phyloP scores from a whole-genome alignment of 1,140 invertebrate genomes.

The Helicoverpa zea region DNA sequence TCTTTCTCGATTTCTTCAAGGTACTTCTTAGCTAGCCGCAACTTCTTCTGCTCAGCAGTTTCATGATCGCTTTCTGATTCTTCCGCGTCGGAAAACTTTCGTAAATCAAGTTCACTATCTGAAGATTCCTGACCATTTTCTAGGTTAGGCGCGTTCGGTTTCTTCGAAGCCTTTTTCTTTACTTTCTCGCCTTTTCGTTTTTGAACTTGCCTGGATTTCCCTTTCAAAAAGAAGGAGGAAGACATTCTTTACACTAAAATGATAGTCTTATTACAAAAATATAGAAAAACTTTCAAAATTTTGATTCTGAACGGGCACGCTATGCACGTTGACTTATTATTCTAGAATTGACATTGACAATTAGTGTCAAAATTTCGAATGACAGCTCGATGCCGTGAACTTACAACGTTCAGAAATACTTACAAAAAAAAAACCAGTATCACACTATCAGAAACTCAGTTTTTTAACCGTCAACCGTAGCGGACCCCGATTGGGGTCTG shows the following conservation, averaged over 20 bases:
- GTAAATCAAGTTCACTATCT: slow-evolving; percentile 82
- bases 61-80: slow-evolving; percentile 91
- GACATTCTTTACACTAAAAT: slow-evolving; percentile 67
- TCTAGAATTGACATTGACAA: slow-evolving; percentile 29
- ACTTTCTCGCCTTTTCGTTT: slow-evolving; percentile 85
- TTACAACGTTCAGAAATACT: background rate
- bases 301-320: background rate
- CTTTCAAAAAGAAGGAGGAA: slow-evolving; percentile 89
- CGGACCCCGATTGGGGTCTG: no score
- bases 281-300: background rate
- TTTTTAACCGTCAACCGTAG: no score
- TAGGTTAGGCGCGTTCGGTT: slow-evolving; percentile 82
- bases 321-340: slow-evolving; percentile 33
- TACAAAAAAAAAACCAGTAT: no score
- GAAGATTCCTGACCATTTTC: slow-evolving; percentile 87
- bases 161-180: slow-evolving; percentile 76
- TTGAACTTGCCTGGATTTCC: slow-evolving; percentile 86
- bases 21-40: slow-evolving; percentile 96
- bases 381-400: background rate
- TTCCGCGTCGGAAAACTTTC: slow-evolving; percentile 86
- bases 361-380: no score
- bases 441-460: no score
- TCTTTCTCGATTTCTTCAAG: slow-evolving; percentile 94
- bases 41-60: slow-evolving; percentile 95
- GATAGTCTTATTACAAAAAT: slow-evolving; percentile 14